These are phyloP conservation scores for Rousettus madagascariensis DNA, from an alignment of 2,797 vertebrate species.

Conservation along the genomic window DNA sequence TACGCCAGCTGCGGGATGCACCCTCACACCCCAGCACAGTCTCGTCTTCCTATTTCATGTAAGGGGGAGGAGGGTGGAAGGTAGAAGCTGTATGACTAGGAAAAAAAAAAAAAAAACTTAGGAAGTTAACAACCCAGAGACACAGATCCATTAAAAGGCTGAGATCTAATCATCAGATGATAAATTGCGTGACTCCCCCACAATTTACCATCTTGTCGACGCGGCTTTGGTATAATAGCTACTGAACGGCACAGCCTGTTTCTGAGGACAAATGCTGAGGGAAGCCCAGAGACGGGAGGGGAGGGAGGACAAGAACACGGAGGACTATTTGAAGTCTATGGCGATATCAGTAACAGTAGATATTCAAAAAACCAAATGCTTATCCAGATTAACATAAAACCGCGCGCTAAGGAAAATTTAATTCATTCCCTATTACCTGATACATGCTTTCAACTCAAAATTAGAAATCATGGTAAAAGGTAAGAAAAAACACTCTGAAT, in stretches of 20 bases:
- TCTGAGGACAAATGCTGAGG: neutral
- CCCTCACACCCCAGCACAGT: no score
- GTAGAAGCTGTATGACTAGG: no score
- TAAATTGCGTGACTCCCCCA: accelerated
- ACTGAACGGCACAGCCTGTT: neutral
- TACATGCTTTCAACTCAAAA: neutral
- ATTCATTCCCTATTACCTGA: neutral
- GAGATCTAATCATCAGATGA: neutral
- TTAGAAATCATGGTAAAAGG: neutral
- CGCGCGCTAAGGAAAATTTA: neutral
- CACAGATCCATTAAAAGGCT: neutral
- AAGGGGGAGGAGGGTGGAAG: no score
- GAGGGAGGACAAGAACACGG: neutral
- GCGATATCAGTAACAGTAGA: neutral
- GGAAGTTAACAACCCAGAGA: neutral
- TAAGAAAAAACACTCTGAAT: neutral
- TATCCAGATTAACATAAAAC: neutral
- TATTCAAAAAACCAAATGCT: neutral
- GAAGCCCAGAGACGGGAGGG: neutral
- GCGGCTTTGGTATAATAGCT: neutral
- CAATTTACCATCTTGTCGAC: neutral
- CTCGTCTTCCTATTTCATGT: neutral
- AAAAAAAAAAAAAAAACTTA: neutral
- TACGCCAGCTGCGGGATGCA: neutral
- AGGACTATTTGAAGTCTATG: neutral